Conservation (phyloP, 1,140 invertebrate genomes). For the Lasaia peninsularis region DNA sequence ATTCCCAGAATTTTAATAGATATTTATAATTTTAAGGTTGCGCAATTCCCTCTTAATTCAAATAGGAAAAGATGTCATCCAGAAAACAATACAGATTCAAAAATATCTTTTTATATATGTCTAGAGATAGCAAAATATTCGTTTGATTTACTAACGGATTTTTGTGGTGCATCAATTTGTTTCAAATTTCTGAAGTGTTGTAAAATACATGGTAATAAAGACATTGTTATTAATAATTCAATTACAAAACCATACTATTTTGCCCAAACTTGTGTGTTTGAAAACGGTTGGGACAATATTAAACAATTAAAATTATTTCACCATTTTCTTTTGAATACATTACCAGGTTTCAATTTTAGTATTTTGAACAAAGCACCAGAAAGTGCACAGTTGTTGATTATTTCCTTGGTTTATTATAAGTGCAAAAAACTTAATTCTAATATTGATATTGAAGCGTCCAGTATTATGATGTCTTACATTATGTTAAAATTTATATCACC, state of each 20-base stretch:
- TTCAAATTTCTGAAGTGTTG: conserved; percentile 14
- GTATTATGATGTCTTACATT: conserved; percentile 33
- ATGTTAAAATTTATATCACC: conserved; percentile 22
- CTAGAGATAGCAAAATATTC: conserved; percentile 39
- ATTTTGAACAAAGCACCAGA: conserved; percentile 20
- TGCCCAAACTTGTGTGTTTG: conserved; percentile 25
- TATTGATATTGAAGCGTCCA: conserved; percentile 17
- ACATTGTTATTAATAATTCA: neutral
- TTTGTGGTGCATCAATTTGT: conserved; percentile 21
- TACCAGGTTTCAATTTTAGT: conserved; percentile 19
- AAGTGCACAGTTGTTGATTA: conserved; percentile 28
- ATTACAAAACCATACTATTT: conserved; percentile 29
- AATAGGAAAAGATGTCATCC: conserved; percentile 4
- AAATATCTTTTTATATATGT: conserved; percentile 24
- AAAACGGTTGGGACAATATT: conserved; percentile 35
- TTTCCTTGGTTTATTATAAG: conserved; percentile 34
- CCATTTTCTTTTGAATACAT: conserved; percentile 32
- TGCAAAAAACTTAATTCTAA: neutral
- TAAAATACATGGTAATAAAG: neutral
- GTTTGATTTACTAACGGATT: conserved; percentile 41
- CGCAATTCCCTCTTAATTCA: neutral
- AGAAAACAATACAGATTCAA: conserved; percentile 12
- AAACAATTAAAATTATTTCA: conserved; percentile 26
- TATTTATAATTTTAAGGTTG: conserved; percentile 22
- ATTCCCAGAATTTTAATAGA: conserved; percentile 32